Percentiles rank a stretch among this genome's conserved stretches.
Evolutionary conservation across 2,888 invertebrate species (phyloP).

Genomic region (Biston stratarius): DNA sequence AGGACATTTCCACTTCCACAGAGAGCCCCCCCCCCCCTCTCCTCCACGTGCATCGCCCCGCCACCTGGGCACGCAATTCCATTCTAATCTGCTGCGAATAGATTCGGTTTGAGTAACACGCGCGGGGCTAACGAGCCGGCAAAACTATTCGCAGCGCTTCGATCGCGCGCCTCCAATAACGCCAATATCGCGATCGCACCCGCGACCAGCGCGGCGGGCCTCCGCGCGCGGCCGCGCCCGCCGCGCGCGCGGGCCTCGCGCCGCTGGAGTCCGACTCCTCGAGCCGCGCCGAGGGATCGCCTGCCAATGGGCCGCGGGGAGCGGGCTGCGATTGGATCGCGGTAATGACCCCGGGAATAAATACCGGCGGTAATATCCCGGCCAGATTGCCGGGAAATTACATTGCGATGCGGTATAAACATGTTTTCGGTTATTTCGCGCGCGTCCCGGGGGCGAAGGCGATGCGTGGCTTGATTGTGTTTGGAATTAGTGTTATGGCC

Average conservation of each 20-base stretch:
- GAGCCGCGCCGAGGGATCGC: slow-evolving; percentile 67
- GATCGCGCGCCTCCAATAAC: slow-evolving; percentile 65
- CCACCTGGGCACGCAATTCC: slow-evolving; percentile 43
- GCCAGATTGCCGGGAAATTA: slow-evolving; percentile 64
- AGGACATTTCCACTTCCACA: neutral
- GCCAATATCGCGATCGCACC: slow-evolving; percentile 64
- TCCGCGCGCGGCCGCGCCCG: slow-evolving; percentile 1
- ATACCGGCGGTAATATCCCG: slow-evolving; percentile 69
- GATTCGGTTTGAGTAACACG: slow-evolving; percentile 39
- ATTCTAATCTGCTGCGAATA: slow-evolving; percentile 47
- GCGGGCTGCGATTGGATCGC: slow-evolving; percentile 68
- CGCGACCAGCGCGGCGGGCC: slow-evolving; percentile 36
- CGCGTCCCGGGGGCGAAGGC: slow-evolving; percentile 36
- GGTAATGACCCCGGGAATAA: slow-evolving; percentile 76
- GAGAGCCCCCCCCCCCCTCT: neutral
- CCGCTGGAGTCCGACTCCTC: slow-evolving; percentile 58
- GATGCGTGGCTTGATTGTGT: slow-evolving; percentile 42
- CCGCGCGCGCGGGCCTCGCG: slow-evolving; percentile 40
- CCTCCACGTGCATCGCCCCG: slow-evolving; percentile 1
- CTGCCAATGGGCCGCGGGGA: slow-evolving; percentile 66
- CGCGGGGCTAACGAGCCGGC: slow-evolving; percentile 60
- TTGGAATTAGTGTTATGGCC: slow-evolving; percentile 37
- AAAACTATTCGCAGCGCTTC: slow-evolving; percentile 76
- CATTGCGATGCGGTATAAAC: slow-evolving; percentile 47
- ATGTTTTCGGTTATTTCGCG: slow-evolving; percentile 51